These are phyloP conservation scores for Hymenochirus boettgeri DNA, from an alignment of 2,113 vertebrate genomes.

Conservation along the genomic window DNA sequence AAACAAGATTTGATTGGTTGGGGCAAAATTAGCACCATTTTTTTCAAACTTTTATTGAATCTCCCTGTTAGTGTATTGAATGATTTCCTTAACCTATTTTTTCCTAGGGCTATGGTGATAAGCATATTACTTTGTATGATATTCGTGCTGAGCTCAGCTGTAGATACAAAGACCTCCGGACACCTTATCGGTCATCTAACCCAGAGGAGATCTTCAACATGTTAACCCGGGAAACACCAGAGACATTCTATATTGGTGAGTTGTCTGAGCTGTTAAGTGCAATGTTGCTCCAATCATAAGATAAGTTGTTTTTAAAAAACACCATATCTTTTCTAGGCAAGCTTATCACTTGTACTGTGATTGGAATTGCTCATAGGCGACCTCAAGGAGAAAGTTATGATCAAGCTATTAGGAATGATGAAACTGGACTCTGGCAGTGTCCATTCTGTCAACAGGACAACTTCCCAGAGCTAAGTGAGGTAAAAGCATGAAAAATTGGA, in stretches of 20 bases:
- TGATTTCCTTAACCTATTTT: too few species aligned
- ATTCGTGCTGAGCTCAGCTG: slow-evolving; percentile 96
- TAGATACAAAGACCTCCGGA: slow-evolving; percentile 93
- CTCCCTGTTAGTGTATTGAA: too few species aligned
- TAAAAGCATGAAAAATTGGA: slow-evolving; percentile 39
- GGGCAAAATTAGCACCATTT: too few species aligned
- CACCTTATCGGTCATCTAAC: slow-evolving; percentile 85
- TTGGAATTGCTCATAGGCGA: slow-evolving; percentile 91
- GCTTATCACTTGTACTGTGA: slow-evolving; percentile 91
- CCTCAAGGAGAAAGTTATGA: slow-evolving; percentile 97
- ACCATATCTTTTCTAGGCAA: slow-evolving; percentile 68
- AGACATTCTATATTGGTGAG: slow-evolving; percentile 97
- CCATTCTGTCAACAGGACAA: slow-evolving; percentile 98
- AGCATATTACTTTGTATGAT: slow-evolving; percentile 95
- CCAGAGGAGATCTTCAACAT: slow-evolving; percentile 95
- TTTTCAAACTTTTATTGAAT: too few species aligned
- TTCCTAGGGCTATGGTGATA: slow-evolving; percentile 91
- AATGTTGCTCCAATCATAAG: background rate
- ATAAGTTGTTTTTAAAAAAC: background rate
- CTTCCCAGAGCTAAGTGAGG: slow-evolving; percentile 97
- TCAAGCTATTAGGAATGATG: slow-evolving; percentile 92
- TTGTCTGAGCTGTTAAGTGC: background rate
- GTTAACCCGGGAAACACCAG: slow-evolving; percentile 96
- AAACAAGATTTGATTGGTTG: too few species aligned
- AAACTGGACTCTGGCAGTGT: slow-evolving; percentile 95